phyloP scores from a whole-genome alignment of 2,888 invertebrate genomes.

The Atrina japonica region DNA sequence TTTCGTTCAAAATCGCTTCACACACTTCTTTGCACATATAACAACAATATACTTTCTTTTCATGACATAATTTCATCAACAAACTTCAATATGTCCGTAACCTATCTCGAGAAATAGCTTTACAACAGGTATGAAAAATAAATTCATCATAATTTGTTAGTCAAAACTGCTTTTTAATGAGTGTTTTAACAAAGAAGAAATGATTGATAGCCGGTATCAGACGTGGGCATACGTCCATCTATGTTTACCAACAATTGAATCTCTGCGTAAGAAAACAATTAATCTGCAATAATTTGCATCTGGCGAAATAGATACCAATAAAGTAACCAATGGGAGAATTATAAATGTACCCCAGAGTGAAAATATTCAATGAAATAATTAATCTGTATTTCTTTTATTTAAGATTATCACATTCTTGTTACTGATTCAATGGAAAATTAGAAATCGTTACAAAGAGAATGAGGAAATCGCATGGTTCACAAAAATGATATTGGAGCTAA shows the following conservation, averaged over 20 bases:
- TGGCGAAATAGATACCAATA: conserved; percentile 41
- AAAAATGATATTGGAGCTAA: conserved; percentile 32
- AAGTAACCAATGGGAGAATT: conserved; percentile 16
- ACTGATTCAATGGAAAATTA: conserved; percentile 36
- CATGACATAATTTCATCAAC: too few species aligned
- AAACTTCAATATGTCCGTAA: too few species aligned
- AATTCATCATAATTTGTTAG: conserved; percentile 20
- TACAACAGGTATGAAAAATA: conserved; percentile 9
- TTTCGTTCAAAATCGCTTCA: too few species aligned
- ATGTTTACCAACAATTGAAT: conserved; percentile 30
- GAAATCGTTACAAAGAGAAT: conserved; percentile 42
- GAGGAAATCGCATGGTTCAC: conserved; percentile 41
- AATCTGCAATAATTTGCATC: conserved; percentile 34
- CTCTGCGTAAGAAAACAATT: conserved; percentile 32
- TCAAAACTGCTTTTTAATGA: conserved; percentile 34
- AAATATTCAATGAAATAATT: conserved; percentile 38
- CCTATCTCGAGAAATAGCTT: not conserved
- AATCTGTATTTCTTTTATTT: conserved; percentile 38
- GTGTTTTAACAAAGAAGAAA: conserved; percentile 19
- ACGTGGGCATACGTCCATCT: conserved; percentile 23
- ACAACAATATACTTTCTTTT: too few species aligned
- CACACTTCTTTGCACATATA: too few species aligned
- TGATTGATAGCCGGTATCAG: conserved; percentile 34
- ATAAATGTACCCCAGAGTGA: conserved; percentile 28
- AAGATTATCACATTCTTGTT: conserved; percentile 37